Evolutionary conservation across 2,797 vertebrate genomes (phyloP), one percentile per base, ranked within the genome.

Genomic region (Microchirus variegatus): DNA sequence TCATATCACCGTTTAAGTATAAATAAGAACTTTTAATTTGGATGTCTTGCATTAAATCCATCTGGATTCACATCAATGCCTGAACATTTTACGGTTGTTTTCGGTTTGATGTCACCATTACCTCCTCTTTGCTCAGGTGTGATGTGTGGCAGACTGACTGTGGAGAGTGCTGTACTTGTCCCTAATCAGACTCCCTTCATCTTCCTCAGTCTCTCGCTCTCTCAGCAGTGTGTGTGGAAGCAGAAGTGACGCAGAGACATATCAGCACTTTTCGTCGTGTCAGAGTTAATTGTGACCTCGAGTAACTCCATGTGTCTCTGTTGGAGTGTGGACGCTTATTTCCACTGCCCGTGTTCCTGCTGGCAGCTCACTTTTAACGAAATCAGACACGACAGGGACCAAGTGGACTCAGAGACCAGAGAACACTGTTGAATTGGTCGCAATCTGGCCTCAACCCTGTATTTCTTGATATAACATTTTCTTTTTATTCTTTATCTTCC

Each of bases 121-220:
- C 82, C 73, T 82, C 73, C 73, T 87, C 75, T 90, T 84, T 75
- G 82, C 90, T 91, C 90, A 89, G 89, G 89, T 89, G 87, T 84
- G 80, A 80, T 80, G 82, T 82, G 78, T 75, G 49, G 54, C 78
- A 75, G 75, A 78, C 65, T 76, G 70, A 79, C 65, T 75, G 70
- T 68, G 70, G 70, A 84, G 77, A 70, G 65, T 9, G 42, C 70
- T 62, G 66, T 76, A 52, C 52, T 70, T 49, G 26, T 72, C 70
- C 70, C 67, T 67, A 64, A 81, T 81, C 75, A 72, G 51, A 71
- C 66, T 71, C 54, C 49, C 75, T 36, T 70, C 67, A 60, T 78
- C 73, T 75, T 83, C 75, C 54, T 51, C 53, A 22, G 59, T 67
- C 76, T 78, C 77, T 46, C 69, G 66, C 58, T 73, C 47, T 31